Percentiles rank a stretch among this genome's conserved stretches.
Conservation (phyloP, 1,140 invertebrate species). For the Trachymyrmex septentrionalis region DNA sequence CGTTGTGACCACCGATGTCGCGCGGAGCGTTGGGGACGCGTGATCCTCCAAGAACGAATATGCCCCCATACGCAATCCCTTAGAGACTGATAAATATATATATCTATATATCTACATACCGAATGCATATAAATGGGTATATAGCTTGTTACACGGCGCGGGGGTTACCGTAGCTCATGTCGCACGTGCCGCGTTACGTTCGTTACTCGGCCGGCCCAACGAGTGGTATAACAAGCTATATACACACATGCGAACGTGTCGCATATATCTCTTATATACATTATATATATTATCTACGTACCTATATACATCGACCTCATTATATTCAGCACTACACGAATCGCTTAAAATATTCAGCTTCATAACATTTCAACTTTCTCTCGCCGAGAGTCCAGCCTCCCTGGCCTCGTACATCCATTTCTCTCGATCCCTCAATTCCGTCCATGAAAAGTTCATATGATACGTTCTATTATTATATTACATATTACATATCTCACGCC, state of each 20-base stretch:
- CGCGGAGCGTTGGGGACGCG: constrained; percentile 52
- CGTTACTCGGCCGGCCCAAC: background rate
- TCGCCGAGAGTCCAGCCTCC: constrained; percentile 67
- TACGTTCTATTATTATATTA: constrained; percentile 67
- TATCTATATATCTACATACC: constrained; percentile 68
- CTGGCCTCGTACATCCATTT: background rate
- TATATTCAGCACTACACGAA: constrained; percentile 75
- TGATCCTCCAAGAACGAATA: constrained; percentile 81
- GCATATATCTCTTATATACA: constrained; percentile 70
- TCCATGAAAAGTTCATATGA: constrained; percentile 45
- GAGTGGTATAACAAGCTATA: constrained; percentile 61
- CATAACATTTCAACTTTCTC: constrained; percentile 72
- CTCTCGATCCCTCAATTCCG: background rate
- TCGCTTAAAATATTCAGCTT: constrained; percentile 79
- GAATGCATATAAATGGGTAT: constrained; percentile 68
- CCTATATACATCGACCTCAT: constrained; percentile 75
- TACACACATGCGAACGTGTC: constrained; percentile 69
- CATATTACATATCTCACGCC: constrained; percentile 67
- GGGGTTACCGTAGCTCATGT: constrained; percentile 12
- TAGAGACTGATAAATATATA: constrained; percentile 77
- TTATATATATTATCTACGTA: constrained; percentile 73
- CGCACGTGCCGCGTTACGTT: constrained; percentile 19
- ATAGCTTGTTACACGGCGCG: constrained; percentile 73
- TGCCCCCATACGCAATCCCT: constrained; percentile 77
- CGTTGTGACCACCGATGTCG: constrained; percentile 16